Conservation (phyloP, 2,113 vertebrate genomes). For the Peucedramus taeniatus region DNA sequence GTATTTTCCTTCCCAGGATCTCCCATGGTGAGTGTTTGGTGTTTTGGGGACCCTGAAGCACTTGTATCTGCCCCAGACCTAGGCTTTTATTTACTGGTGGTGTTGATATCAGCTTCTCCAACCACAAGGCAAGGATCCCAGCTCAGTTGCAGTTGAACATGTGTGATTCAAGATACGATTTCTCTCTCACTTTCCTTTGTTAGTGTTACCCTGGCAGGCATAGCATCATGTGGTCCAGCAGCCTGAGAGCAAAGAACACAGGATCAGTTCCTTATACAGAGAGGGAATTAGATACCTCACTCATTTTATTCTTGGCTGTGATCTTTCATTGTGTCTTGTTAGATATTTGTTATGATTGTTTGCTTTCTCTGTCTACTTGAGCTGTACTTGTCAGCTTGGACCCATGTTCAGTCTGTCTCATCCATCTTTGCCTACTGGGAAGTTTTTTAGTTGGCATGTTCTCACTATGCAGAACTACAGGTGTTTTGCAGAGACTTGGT, state of each 20-base stretch:
- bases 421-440: neutral
- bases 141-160: neutral
- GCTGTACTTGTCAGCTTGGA: neutral
- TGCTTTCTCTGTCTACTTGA: neutral
- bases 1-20: neutral
- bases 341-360: neutral
- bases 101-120: neutral
- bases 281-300: neutral
- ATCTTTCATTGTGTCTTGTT: conserved; percentile 6
- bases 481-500: neutral
- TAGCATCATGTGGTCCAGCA: neutral
- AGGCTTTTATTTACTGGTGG: neutral
- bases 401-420: neutral
- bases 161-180: conserved; percentile 1
- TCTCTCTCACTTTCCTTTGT: neutral
- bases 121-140: neutral
- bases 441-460: neutral
- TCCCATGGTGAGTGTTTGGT: neutral
- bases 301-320: conserved; percentile 9
- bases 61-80: neutral
- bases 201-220: neutral
- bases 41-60: neutral
- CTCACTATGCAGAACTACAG: neutral
- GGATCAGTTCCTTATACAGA: neutral
- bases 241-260: neutral